A percentile compares a stretch with the other conserved stretches of the same genome.
phyloP scores from a whole-genome alignment of 2,113 vertebrate species.

The Porphyrio hochstetteri region DNA sequence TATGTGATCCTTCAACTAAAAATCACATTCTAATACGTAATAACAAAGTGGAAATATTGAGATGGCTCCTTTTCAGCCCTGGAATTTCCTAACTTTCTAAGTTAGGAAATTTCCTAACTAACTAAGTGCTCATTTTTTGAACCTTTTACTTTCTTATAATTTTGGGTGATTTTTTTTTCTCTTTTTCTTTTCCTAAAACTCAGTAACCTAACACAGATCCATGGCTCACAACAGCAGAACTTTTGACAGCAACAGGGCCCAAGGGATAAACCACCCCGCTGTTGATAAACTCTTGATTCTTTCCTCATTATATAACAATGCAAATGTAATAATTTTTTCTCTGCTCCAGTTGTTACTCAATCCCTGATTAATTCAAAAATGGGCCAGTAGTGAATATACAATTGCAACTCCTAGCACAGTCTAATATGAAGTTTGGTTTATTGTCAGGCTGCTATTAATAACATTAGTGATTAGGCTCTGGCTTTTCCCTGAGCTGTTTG shows the following conservation, averaged over 20 bases:
- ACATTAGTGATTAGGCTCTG: background rate
- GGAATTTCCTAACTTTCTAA: background rate
- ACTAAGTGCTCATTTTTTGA: background rate
- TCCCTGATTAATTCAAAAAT: slow-evolving; percentile 49
- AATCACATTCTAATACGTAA: background rate
- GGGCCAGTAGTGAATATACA: slow-evolving; percentile 41
- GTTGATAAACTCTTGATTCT: background rate
- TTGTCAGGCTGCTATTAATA: slow-evolving; percentile 38
- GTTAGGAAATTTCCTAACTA: background rate
- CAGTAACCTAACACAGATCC: background rate
- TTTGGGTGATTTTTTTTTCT: background rate
- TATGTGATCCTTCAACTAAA: background rate
- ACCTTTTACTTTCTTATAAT: background rate
- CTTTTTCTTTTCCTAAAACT: background rate
- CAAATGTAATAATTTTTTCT: slow-evolving; percentile 45
- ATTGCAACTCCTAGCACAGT: slow-evolving; percentile 8
- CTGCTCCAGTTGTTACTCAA: slow-evolving; percentile 54
- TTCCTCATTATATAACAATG: slow-evolving; percentile 22
- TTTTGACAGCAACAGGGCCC: background rate
- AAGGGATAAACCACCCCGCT: background rate
- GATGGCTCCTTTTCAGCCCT: background rate
- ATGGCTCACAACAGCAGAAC: background rate
- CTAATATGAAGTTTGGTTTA: slow-evolving; percentile 44
- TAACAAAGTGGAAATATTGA: background rate
- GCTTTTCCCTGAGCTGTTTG: slow-evolving; percentile 25